Conservation (phyloP, 2,797 vertebrate species). For the Cichlasoma orientale region DNA sequence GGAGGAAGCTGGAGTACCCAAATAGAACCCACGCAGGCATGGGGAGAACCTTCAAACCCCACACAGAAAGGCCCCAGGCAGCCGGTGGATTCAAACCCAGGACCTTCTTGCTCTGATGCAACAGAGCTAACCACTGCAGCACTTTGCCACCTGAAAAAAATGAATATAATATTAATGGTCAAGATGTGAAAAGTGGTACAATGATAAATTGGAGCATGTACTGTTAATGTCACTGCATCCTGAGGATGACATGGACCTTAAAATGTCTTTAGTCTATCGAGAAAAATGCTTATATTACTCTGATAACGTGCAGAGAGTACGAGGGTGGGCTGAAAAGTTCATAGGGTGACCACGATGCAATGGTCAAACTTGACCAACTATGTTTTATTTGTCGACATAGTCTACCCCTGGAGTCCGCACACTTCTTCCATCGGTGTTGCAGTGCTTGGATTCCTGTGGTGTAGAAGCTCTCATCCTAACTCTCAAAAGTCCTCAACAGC, state of each 20-base stretch:
- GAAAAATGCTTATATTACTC: slow-evolving; percentile 7
- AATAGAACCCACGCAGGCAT: background rate
- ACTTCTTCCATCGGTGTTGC: no score
- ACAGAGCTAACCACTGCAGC: background rate
- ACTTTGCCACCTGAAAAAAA: background rate
- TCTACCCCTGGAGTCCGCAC: no score
- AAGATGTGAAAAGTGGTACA: background rate
- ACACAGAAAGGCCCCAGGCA: no score
- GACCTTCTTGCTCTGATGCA: background rate
- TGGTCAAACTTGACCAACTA: no score
- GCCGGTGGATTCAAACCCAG: no score
- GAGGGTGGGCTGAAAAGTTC: no score
- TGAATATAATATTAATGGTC: background rate
- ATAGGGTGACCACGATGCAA: no score
- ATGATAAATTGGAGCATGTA: background rate
- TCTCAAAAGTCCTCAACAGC: no score
- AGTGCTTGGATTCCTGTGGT: no score
- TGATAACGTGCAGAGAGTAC: background rate
- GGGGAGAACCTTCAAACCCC: no score
- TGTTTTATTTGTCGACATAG: no score
- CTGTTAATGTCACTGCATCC: background rate
- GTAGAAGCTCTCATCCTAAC: no score
- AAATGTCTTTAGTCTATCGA: background rate
- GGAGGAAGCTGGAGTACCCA: background rate
- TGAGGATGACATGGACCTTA: background rate